Evolutionary conservation across 2,797 vertebrate species (phyloP), one percentile per base, ranked within the genome.

Genomic region (Bufotes viridis): DNA sequence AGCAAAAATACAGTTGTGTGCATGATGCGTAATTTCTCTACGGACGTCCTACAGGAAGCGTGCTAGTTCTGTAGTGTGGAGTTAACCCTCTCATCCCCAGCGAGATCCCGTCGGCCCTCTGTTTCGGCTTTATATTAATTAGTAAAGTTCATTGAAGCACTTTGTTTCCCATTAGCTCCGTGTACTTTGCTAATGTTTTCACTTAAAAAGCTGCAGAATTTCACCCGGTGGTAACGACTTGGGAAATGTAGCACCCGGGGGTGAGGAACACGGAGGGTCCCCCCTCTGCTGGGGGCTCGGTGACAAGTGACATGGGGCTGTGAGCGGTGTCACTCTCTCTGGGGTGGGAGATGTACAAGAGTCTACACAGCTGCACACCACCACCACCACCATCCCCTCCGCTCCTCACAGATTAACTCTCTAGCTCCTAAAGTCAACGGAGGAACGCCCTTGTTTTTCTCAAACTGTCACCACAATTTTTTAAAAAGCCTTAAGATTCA

Each of bases 111-210:
- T 3, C 29, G 29, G 29, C 29, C 29, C 29, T 9, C 24, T 58
- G 42, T 57, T 20, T 13, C 29, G 29, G 57, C 55, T 15, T 76
- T 8, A 20, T 90, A 74, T 90, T 82, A 91, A 93, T 92, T 91
- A 91, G 93, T n/a, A 93, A 91, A 92, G 92, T 93, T 95, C 95
- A 96, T 93, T 93, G 90, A 42, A 1, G 81, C 87, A 57, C 93
- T 94, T 95, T 93, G 94, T 93, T 94, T 94, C 92, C 91, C 95
- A 95, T 96, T 96, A 96, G 94, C 29, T 42, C 49, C 93, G 96
- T 96, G 96, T 96, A 96, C 91, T 96, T 94, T 94, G 92, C 93
- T 97, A 96, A 97, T 96, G 94, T 94, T 93, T 90, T 90, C 87
- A 87, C 84, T 93, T 90, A 90, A 86, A 94, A 90, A 95, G 90